phyloP scores from a whole-genome alignment of 2,113 vertebrate species.

The Chascanopsetta lugubris region DNA sequence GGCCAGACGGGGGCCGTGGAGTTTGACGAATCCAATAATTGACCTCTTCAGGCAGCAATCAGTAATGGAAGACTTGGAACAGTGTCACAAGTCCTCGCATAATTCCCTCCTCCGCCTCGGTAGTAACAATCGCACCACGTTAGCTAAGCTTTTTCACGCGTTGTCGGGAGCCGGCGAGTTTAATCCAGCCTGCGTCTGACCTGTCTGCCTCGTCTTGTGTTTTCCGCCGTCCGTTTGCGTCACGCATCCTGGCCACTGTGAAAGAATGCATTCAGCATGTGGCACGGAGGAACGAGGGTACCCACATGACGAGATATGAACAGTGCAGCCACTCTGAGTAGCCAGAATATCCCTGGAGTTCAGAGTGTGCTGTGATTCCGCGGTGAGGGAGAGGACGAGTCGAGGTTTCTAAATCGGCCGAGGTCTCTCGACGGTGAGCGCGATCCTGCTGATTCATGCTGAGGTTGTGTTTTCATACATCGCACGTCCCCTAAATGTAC shows the following conservation, averaged over 20 bases:
- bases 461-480: not conserved
- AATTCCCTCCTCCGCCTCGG: not conserved
- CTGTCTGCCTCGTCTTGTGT: slow-evolving; percentile 18
- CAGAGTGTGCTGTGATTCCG: slow-evolving; percentile 3
- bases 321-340: slow-evolving; percentile 20
- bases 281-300: slow-evolving; percentile 29
- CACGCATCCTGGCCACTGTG: slow-evolving; percentile 59
- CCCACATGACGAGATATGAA: slow-evolving; percentile 64
- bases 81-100: not conserved
- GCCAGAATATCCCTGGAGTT: slow-evolving; percentile 17
- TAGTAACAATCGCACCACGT: not conserved
- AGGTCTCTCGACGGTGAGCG: not conserved
- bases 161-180: not conserved
- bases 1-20: not conserved
- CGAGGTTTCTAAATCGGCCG: not conserved
- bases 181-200: slow-evolving; percentile 27
- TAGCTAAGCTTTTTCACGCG: not conserved
- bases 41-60: not conserved
- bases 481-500: not conserved
- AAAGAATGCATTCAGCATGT: slow-evolving; percentile 75
- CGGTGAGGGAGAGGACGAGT: not conserved
- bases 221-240: slow-evolving; percentile 56
- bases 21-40: slow-evolving; percentile 21
- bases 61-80: not conserved
- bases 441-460: not conserved